Conservation (phyloP, 1,140 invertebrate genomes). For the Calephelis virginiensis region DNA sequence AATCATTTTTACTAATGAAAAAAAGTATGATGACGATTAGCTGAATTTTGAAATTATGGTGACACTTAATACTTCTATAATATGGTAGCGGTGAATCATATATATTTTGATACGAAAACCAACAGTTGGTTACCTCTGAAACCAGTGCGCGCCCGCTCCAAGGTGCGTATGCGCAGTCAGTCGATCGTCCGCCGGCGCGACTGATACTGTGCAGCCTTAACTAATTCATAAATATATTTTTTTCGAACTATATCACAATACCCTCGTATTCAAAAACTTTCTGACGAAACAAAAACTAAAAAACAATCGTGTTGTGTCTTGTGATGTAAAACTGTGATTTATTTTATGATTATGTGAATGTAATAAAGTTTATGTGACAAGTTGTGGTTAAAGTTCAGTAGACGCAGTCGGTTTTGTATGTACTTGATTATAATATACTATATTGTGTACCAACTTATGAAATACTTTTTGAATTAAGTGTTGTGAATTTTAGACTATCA, state of each 20-base stretch:
- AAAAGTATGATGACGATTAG: too few relatives aligned
- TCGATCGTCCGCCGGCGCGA: conserved; percentile 55
- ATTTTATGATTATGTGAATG: conserved; percentile 38
- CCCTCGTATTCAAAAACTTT: conserved; percentile 14
- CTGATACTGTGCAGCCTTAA: conserved; percentile 32
- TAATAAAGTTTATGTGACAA: conserved; percentile 57
- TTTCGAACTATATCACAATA: conserved; percentile 46
- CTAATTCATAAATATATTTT: conserved; percentile 36
- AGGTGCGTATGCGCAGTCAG: conserved; percentile 67
- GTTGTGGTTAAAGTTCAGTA: conserved; percentile 60
- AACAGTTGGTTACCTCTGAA: conserved; percentile 52
- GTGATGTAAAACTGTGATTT: conserved; percentile 20
- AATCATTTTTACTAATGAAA: too few relatives aligned
- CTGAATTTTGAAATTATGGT: too few relatives aligned
- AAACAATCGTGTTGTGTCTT: conserved; percentile 20
- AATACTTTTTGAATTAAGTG: conserved; percentile 6
- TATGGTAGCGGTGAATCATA: too few relatives aligned
- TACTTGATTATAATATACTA: conserved; percentile 39
- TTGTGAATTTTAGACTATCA: conserved; percentile 6
- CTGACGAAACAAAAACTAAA: conserved; percentile 24
- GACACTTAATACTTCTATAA: too few relatives aligned
- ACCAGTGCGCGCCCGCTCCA: conserved; percentile 42
- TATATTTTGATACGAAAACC: background rate
- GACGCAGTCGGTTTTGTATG: conserved; percentile 42
- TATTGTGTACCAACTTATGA: conserved; percentile 15